Evolutionary conservation across 2,113 vertebrate species (phyloP).

Genomic region (Microtus montanus): DNA sequence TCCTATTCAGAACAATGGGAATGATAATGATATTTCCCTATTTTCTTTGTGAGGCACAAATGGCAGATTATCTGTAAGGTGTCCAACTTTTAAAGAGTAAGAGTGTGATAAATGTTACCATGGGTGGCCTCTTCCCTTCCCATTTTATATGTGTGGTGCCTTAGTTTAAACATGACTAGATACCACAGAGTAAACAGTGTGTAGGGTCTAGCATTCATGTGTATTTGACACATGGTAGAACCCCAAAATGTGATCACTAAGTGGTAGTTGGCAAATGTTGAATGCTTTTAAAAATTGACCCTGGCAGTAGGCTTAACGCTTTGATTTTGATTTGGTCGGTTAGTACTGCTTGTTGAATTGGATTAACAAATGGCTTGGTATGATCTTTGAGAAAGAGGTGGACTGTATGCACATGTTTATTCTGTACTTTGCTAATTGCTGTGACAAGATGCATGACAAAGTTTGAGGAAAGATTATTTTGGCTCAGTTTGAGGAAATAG

Average conservation of each 20-base stretch:
- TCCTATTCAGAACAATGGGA: not conserved
- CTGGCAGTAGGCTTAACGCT: not conserved
- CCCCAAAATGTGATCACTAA: not conserved
- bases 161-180: conserved; percentile 40
- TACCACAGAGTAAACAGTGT: not conserved
- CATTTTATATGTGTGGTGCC: not conserved
- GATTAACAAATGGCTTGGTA: not conserved
- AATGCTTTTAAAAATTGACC: conserved; percentile 30
- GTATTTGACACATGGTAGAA: not conserved
- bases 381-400: not conserved
- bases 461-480: not conserved
- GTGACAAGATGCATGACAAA: not conserved
- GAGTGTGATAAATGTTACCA: conserved; percentile 20
- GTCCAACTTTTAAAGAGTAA: not conserved
- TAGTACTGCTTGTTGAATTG: not conserved
- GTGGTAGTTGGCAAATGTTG: not conserved
- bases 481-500: not conserved
- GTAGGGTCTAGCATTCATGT: conserved; percentile 5
- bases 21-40: not conserved
- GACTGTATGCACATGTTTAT: not conserved
- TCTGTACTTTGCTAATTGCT: not conserved
- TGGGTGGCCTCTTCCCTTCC: not conserved
- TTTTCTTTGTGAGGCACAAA: conserved; percentile 31
- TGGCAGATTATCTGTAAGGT: not conserved
- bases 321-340: conserved; percentile 15